phyloP scores from a whole-genome alignment of 2,888 invertebrate species.

The Noctua comes region DNA sequence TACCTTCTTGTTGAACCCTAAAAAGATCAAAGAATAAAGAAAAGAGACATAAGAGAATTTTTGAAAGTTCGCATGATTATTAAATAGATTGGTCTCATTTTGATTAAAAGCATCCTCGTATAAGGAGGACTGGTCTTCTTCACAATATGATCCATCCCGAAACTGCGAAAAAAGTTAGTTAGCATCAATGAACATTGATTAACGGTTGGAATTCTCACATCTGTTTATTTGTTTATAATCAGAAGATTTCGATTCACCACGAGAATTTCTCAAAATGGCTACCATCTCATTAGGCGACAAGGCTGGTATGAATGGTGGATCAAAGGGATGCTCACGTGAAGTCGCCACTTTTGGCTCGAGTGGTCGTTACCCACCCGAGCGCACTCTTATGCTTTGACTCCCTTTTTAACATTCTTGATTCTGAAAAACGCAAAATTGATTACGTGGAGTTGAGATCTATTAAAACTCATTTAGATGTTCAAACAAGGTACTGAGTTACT shows the following conservation, averaged over 20 bases:
- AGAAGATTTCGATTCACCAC: slow-evolving; percentile 56
- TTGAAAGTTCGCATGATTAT: too few species aligned
- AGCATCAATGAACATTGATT: neutral
- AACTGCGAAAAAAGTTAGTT: neutral
- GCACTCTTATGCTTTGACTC: slow-evolving; percentile 77
- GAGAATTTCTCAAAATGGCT: slow-evolving; percentile 72
- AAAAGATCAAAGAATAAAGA: too few species aligned
- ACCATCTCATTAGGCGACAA: slow-evolving; percentile 80
- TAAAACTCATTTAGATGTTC: slow-evolving; percentile 51
- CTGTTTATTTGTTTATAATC: slow-evolving; percentile 54
- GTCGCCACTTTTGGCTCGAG: slow-evolving; percentile 79
- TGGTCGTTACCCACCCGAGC: slow-evolving; percentile 79
- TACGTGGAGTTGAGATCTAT: slow-evolving; percentile 55
- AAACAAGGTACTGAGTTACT: slow-evolving; percentile 18
- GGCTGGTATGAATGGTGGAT: slow-evolving; percentile 81
- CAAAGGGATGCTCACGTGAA: slow-evolving; percentile 85
- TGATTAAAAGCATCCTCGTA: too few species aligned
- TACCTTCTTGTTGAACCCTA: neutral
- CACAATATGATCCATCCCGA: neutral
- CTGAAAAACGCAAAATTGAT: slow-evolving; percentile 74
- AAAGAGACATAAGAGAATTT: too few species aligned
- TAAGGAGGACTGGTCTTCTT: neutral
- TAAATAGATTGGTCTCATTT: neutral
- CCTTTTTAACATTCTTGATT: slow-evolving; percentile 75
- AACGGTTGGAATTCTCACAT: neutral